phyloP scores from a whole-genome alignment of 2,797 vertebrate genomes.

The Arremon aurantiirostris region DNA sequence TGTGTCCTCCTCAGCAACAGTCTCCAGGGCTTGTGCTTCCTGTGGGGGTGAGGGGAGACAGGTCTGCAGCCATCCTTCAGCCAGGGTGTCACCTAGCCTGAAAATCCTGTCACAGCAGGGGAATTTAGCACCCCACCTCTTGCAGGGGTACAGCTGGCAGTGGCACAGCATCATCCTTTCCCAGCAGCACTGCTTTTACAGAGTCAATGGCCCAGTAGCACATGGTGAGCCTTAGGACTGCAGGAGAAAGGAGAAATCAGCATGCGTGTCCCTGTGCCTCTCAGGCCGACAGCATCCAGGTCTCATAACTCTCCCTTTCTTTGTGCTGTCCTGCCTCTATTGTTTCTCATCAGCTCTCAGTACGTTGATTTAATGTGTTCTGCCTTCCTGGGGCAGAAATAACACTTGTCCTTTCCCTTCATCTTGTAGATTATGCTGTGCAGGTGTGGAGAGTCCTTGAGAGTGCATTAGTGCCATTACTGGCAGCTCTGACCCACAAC shows the following conservation, averaged over 20 bases:
- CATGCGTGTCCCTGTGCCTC: background rate
- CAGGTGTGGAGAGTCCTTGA: slow-evolving; percentile 27
- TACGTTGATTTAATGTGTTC: slow-evolving; percentile 40
- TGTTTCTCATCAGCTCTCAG: slow-evolving; percentile 57
- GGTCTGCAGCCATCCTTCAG: background rate
- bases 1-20: fast-evolving
- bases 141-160: fast-evolving
- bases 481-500: slow-evolving; percentile 20
- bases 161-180: background rate
- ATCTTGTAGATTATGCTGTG: background rate
- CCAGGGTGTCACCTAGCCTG: background rate
- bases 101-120: background rate
- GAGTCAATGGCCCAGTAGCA: background rate
- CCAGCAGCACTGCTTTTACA: background rate
- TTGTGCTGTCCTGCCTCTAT: background rate
- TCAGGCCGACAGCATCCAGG: background rate
- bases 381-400: slow-evolving; percentile 26
- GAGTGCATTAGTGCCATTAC: slow-evolving; percentile 35
- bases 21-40: background rate
- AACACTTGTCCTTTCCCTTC: background rate
- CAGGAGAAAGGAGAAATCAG: background rate
- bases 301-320: slow-evolving; percentile 38
- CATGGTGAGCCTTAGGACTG: background rate
- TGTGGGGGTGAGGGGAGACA: fast-evolving
- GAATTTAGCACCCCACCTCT: background rate